Percentiles rank a stretch among this genome's conserved stretches.
phyloP scores from a whole-genome alignment of 1,140 invertebrate species.

The Panagrolaimus sp. region DNA sequence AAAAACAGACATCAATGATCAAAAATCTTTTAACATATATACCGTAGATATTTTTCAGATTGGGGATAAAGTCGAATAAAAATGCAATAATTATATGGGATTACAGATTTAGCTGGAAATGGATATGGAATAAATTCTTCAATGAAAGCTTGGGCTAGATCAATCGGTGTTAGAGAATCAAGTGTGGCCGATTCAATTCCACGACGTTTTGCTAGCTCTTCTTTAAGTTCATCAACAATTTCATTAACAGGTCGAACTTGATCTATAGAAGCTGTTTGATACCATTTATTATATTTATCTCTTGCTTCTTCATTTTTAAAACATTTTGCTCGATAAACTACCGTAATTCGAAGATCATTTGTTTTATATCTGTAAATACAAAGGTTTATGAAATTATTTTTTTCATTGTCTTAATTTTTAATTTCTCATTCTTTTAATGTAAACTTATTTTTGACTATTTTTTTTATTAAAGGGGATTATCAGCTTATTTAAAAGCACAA shows the following conservation, averaged over 20 bases:
- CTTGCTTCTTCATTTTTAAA: neutral
- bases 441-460: too few relatives aligned
- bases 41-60: too few relatives aligned
- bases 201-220: neutral
- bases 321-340: conserved; percentile 4
- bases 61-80: neutral
- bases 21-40: too few relatives aligned
- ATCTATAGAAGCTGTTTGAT: neutral
- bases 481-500: too few relatives aligned
- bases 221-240: conserved; percentile 4
- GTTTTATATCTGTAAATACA: conserved; percentile 1
- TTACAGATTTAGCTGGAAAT: neutral
- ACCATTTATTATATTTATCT: neutral
- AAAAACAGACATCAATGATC: too few relatives aligned
- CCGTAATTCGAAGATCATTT: neutral
- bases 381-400: too few relatives aligned
- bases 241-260: neutral
- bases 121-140: conserved; percentile 11
- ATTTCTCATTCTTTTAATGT: too few relatives aligned
- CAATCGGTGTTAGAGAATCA: neutral
- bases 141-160: neutral
- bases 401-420: too few relatives aligned
- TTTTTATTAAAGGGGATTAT: too few relatives aligned
- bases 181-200: neutral
- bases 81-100: conserved; percentile 9